phyloP scores from a whole-genome alignment of 1,140 invertebrate genomes.

The Ditylenchus dipsaci region DNA sequence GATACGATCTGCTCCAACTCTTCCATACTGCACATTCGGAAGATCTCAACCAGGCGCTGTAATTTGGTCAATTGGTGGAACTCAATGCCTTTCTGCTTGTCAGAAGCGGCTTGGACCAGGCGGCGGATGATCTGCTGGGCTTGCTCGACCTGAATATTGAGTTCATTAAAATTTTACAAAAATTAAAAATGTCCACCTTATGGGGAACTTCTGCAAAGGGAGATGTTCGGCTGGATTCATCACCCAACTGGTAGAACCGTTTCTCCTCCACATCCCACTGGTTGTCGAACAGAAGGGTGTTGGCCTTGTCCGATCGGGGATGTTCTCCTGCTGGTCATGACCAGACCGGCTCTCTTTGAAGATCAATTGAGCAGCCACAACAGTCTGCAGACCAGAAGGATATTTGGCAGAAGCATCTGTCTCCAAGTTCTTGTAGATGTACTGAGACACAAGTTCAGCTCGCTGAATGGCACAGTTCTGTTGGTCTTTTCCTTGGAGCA shows the following conservation, averaged over 20 bases:
- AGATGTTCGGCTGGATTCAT: conserved; percentile 23
- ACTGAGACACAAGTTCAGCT: not conserved
- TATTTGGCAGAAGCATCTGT: not conserved
- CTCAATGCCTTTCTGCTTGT: conserved; percentile 38
- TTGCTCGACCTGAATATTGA: conserved; percentile 11
- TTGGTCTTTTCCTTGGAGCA: not conserved
- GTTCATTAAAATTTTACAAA: no score
- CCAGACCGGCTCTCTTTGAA: not conserved
- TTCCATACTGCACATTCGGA: conserved; percentile 33
- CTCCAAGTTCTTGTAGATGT: not conserved
- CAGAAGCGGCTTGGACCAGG: conserved; percentile 3
- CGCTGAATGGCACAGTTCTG: not conserved
- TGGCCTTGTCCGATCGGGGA: not conserved
- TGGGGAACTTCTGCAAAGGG: conserved; percentile 16
- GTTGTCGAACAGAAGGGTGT: conserved; percentile 34
- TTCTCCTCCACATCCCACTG: conserved; percentile 37
- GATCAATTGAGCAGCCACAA: conserved; percentile 3
- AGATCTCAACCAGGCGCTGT: conserved; percentile 27
- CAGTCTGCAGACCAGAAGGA: not conserved
- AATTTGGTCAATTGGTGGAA: conserved; percentile 15
- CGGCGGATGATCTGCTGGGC: conserved; percentile 14
- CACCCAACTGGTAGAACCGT: conserved; percentile 43
- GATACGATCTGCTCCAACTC: conserved; percentile 17
- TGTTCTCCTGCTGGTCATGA: not conserved
- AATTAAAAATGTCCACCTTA: conserved; percentile 21